Base-by-base conservation (phyloP, 1,140 invertebrate genomes). In the Camponotus pennsylvanicus region DNA sequence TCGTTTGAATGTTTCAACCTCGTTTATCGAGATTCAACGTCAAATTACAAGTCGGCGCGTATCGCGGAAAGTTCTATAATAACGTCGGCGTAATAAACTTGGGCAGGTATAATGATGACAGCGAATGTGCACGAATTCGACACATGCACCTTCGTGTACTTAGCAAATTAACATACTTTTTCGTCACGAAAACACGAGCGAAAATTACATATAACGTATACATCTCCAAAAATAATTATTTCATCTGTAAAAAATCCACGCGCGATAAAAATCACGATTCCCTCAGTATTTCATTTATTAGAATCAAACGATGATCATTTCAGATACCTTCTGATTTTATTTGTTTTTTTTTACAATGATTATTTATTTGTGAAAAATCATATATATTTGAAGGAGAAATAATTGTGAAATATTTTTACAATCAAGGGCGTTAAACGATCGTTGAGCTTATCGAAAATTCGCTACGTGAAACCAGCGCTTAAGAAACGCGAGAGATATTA, bases 1-100 rank as follows among this genome's bases (percentile, higher is more conserved):
- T 63, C 40, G 57, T 83, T 83, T 45, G 61, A 83, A 83, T 37
- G 79, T 40, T 49, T 27, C 49, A 83, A 75, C 55, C 75, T 83
- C 79, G 73, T 83, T 83, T 75, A 45, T 40, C 40, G 55, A 49
- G 32, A n/a, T 83, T 83, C 69, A 83, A 83, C 79, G 79, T 83
- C 79, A 83, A 73, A 57, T 67, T 83, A 61, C 79, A 63, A 75
- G 69, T 83, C 69, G 79, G 42, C 79, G 57, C 69, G 69, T 75
- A 73, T 83, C 79, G 37, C 21, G 55, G 69, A 83, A 83, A 83
- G 79, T 83, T 83, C 40, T 42, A 83, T 83, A 83, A 83, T 75
- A 83, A 83, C 42, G 67, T 37, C 40, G 40, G 79, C 69, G 55
- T 83, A 73, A 83, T 83, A 83, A 83, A 83, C 79, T 83, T 83